These are phyloP conservation scores for Leuciscus waleckii DNA, from an alignment of 2,797 vertebrate genomes.

Conservation along the genomic window DNA sequence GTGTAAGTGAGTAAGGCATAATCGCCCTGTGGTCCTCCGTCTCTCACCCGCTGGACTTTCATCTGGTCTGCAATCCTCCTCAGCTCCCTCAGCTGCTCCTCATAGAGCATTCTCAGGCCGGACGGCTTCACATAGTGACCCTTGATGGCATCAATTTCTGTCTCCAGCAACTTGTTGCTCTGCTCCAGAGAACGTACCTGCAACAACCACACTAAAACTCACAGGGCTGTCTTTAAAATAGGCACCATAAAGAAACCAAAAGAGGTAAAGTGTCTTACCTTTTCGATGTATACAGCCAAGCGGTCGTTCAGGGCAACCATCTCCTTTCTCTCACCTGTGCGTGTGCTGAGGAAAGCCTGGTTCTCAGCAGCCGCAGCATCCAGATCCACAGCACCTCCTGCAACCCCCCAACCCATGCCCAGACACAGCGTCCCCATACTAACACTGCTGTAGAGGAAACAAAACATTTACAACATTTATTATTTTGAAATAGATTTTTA, in stretches of 20 bases:
- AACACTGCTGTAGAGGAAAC: constrained; percentile 60
- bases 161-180: constrained; percentile 73
- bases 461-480: background rate
- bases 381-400: constrained; percentile 68
- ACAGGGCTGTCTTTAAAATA: background rate
- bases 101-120: constrained; percentile 73
- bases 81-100: constrained; percentile 76
- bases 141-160: constrained; percentile 70
- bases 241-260: background rate
- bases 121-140: constrained; percentile 68
- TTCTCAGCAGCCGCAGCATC: constrained; percentile 78
- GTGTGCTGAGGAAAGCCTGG: constrained; percentile 71
- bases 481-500: background rate
- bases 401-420: constrained; percentile 64
- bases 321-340: constrained; percentile 76
- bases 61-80: constrained; percentile 74
- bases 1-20: background rate
- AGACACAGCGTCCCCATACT: constrained; percentile 73
- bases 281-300: constrained; percentile 78
- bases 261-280: constrained; percentile 63
- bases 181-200: constrained; percentile 78
- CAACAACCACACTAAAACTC: background rate
- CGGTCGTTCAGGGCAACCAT: constrained; percentile 81
- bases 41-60: constrained; percentile 74
- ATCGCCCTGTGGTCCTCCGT: background rate